A percentile compares a stretch with the other conserved stretches of the same genome.
phyloP scores from a whole-genome alignment of 2,888 invertebrate species.

The Clanis bilineata region DNA sequence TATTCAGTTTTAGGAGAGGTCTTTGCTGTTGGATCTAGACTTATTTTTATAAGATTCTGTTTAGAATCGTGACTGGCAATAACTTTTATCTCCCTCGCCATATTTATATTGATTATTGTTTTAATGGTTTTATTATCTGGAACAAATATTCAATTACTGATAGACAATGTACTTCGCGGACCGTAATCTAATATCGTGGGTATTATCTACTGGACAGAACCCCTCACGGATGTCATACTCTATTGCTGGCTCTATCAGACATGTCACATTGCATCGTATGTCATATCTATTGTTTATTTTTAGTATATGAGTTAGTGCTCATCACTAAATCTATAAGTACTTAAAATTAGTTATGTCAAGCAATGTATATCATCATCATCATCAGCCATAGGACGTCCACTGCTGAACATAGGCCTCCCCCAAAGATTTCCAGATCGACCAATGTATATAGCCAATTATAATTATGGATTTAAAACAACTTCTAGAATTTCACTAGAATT shows the following conservation, averaged over 20 bases:
- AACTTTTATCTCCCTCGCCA: not conserved
- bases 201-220: conserved; percentile 10
- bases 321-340: not conserved
- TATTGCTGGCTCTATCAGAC: not conserved
- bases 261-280: not conserved
- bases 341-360: not conserved
- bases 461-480: too few relatives aligned
- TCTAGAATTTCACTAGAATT: too few relatives aligned
- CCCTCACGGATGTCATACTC: not conserved
- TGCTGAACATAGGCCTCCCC: too few relatives aligned
- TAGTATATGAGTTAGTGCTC: not conserved
- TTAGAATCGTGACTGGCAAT: not conserved
- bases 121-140: not conserved
- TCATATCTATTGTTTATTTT: not conserved
- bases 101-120: not conserved
- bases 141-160: conserved; percentile 14
- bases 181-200: conserved; percentile 14
- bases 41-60: not conserved
- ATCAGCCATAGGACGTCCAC: not conserved
- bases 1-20: not conserved
- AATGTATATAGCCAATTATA: too few relatives aligned
- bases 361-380: not conserved
- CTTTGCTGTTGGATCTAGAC: not conserved
- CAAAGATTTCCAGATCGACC: too few relatives aligned
- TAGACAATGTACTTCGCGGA: conserved; percentile 3